Base-by-base conservation (phyloP, 53 echinoderm and acorn worm species). In the Paracentrotus lividus region DNA sequence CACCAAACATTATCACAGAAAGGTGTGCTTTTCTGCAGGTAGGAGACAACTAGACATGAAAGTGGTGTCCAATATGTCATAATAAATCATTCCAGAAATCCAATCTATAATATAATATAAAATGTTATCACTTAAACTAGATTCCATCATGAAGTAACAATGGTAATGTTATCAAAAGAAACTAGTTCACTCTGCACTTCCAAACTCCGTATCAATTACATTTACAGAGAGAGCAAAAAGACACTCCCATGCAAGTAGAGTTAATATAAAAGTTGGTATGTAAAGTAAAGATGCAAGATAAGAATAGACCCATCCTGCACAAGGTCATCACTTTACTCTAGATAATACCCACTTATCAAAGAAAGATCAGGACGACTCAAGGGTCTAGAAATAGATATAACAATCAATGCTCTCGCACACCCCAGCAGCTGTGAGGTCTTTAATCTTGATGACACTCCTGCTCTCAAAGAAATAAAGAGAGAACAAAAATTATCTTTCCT, bases 1-100 rank as follows among this genome's bases (percentile, higher is more conserved):
- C 64, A 64, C 18, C 64, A 31, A 29, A 29, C 64, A 64, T 13
- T 31, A 64, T 29, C 13, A 31, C 8, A 29, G 31, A 61, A 61
- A 24, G 61, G 27, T 61, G 27, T 13, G 27, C 13, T 64, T 60
- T 18, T 10, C 13, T 0, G 1, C 26, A 29, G 64, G 26, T 64
- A 8, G 64, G 64, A 64, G 64, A 64, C 26, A 64, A 27, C 8
- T 13, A 29, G 64, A 29, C 26, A 64, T 29, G 64, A 72, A 72
- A 72, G 72, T 15, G 21, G 72, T 72, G 72, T 40, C 72, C 36
- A 72, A 27, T 6, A 14, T 40, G 40, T 0, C 72, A 36, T 72
- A 36, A 72, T 72, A 72, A 72, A 72, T 72, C 72, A 72, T 72
- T 40, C 72, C 16, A 72, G 72, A 72, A 18, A 72, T 32, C 21